These are phyloP conservation scores for Hydrotaea cyrtoneurina DNA, from an alignment of 2,888 invertebrate species.

Conservation along the genomic window DNA sequence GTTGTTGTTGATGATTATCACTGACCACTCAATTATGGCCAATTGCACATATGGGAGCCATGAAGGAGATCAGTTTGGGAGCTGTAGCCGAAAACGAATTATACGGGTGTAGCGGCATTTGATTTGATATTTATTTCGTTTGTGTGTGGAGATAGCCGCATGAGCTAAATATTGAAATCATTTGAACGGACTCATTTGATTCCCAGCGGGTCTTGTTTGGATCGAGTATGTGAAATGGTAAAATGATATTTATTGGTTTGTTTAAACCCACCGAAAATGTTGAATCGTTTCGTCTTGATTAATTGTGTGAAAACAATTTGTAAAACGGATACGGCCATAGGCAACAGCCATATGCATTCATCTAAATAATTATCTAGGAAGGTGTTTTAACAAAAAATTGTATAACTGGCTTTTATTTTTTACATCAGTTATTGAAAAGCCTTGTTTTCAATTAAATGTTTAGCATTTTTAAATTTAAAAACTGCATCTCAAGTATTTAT, in stretches of 20 bases:
- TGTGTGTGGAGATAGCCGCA: conserved; percentile 44
- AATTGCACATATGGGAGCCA: conserved; percentile 50
- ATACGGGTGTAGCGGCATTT: conserved; percentile 58
- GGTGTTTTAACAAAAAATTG: too few species aligned
- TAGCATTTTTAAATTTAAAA: too few species aligned
- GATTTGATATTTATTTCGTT: conserved; percentile 46
- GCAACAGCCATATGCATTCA: too few species aligned
- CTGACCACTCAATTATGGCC: conserved; percentile 61
- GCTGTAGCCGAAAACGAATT: neutral
- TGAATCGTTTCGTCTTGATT: conserved; percentile 43
- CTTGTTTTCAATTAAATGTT: too few species aligned
- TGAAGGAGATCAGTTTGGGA: conserved; percentile 38
- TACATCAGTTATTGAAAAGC: too few species aligned
- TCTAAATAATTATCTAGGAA: too few species aligned
- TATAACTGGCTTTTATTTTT: too few species aligned
- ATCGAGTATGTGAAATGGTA: conserved; percentile 44
- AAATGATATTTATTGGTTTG: conserved; percentile 65
- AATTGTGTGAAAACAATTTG: conserved; percentile 61
- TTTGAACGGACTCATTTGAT: conserved; percentile 49
- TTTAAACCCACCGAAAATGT: conserved; percentile 36
- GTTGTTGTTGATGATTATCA: conserved; percentile 54
- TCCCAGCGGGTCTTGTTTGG: conserved; percentile 51
- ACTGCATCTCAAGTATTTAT: too few species aligned
- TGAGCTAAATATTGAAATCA: conserved; percentile 53
- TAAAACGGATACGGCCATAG: conserved; percentile 15